phyloP scores from a whole-genome alignment of 2,113 vertebrate genomes.

The Ophthalmolycus amberensis region DNA sequence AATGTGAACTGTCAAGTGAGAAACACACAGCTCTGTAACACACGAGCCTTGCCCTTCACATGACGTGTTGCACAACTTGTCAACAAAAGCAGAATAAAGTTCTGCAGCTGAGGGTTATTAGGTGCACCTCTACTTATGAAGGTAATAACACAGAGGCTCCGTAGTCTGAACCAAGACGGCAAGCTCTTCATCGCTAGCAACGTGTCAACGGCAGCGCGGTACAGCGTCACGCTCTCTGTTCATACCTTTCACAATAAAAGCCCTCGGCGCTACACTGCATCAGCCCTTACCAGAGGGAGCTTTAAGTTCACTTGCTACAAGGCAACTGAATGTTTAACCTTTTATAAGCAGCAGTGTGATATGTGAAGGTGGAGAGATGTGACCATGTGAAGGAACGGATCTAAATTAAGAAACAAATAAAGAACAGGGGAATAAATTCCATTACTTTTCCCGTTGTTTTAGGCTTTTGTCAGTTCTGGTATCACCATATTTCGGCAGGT shows the following conservation, averaged over 20 bases:
- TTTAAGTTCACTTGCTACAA: not conserved
- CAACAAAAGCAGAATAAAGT: not conserved
- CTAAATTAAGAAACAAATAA: not conserved
- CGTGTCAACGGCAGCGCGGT: too few species aligned
- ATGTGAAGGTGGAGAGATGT: not conserved
- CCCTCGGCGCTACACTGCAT: not conserved
- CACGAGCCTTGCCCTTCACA: conserved; percentile 28
- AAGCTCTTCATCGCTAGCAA: too few species aligned
- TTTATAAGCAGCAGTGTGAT: not conserved
- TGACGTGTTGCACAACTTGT: not conserved
- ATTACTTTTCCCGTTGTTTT: not conserved
- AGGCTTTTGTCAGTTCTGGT: not conserved
- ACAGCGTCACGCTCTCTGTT: not conserved
- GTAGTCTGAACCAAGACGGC: not conserved
- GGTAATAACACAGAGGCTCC: not conserved
- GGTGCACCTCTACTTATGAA: not conserved
- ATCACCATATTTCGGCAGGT: not conserved
- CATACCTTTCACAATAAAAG: conserved; percentile 1
- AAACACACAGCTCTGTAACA: conserved; percentile 25
- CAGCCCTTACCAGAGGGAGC: not conserved
- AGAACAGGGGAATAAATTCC: not conserved
- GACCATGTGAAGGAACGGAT: not conserved
- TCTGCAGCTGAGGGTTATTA: not conserved
- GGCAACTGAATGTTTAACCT: not conserved
- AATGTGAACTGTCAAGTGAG: conserved; percentile 2